These are phyloP conservation scores for Heliocidaris tuberculata DNA, from an alignment of 35 echinoderm and acorn worm genomes.

Conservation along the genomic window DNA sequence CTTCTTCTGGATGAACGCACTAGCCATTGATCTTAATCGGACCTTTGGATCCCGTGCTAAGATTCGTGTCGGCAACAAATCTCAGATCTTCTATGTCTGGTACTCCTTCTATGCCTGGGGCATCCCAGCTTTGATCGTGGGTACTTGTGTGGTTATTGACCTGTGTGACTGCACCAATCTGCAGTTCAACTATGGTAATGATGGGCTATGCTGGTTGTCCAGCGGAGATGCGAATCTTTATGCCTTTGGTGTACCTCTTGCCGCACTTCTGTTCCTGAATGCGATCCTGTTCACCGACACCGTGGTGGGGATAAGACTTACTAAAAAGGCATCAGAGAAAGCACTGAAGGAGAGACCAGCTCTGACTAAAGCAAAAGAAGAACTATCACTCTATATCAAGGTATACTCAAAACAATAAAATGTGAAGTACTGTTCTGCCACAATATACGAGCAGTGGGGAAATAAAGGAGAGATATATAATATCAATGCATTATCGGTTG, in stretches of 20 bases:
- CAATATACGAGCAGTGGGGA: not conserved
- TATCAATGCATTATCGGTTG: no score
- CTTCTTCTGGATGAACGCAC: slow-evolving; percentile 71
- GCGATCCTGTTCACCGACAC: slow-evolving; percentile 51
- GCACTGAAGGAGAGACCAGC: slow-evolving; percentile 36
- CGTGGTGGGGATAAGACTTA: slow-evolving; percentile 37
- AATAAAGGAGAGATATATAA: not conserved
- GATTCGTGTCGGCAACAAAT: not conserved
- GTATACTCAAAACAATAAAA: not conserved
- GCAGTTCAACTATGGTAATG: slow-evolving; percentile 47
- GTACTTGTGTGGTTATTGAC: slow-evolving; percentile 26
- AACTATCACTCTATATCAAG: slow-evolving; percentile 55
- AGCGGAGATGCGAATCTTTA: slow-evolving; percentile 38
- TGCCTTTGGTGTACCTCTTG: slow-evolving; percentile 60
- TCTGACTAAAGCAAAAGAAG: slow-evolving; percentile 13
- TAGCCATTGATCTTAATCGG: slow-evolving; percentile 57
- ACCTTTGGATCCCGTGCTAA: slow-evolving; percentile 57
- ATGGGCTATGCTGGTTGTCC: slow-evolving; percentile 53
- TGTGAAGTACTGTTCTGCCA: not conserved
- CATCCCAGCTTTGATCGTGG: slow-evolving; percentile 51
- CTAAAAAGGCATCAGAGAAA: slow-evolving; percentile 44
- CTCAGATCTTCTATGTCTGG: not conserved
- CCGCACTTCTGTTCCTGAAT: slow-evolving; percentile 51
- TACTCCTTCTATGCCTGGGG: slow-evolving; percentile 65
- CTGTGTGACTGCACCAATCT: slow-evolving; percentile 35